Evolutionary conservation across 2,113 vertebrate genomes (phyloP).

Genomic region (Stegostoma tigrinum): DNA sequence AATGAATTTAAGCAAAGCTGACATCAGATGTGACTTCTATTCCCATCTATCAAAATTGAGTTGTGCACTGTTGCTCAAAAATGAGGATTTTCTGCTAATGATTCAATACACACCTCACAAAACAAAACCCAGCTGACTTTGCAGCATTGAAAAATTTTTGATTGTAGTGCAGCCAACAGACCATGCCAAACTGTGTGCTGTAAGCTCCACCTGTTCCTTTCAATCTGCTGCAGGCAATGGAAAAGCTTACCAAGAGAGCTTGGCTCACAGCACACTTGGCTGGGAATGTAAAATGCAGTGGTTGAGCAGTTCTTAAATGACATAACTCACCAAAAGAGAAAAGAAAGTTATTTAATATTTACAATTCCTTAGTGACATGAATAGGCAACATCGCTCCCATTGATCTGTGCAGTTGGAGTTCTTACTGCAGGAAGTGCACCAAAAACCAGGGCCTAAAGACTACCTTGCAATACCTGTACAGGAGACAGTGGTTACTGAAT

Average conservation of each 20-base stretch:
- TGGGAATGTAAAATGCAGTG: background rate
- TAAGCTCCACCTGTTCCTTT: constrained; percentile 12
- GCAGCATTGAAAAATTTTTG: background rate
- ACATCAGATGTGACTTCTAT: background rate
- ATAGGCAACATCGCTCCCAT: background rate
- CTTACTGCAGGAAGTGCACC: background rate
- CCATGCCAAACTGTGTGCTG: background rate
- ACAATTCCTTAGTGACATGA: background rate
- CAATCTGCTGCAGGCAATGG: background rate
- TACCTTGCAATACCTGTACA: background rate
- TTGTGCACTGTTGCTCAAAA: background rate
- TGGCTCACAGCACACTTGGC: background rate
- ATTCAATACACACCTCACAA: constrained; percentile 24
- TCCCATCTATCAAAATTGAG: background rate
- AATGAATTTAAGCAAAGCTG: background rate
- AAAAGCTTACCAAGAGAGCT: background rate
- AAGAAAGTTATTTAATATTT: background rate
- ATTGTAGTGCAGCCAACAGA: background rate
- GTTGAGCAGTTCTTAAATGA: background rate
- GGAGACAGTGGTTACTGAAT: background rate
- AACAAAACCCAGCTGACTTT: background rate
- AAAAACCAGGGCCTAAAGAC: background rate
- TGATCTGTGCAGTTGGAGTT: background rate
- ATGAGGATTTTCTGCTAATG: background rate
- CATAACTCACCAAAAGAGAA: background rate